Base-by-base conservation (phyloP, 2,888 invertebrate genomes). In the Pseudococcus viburni region DNA sequence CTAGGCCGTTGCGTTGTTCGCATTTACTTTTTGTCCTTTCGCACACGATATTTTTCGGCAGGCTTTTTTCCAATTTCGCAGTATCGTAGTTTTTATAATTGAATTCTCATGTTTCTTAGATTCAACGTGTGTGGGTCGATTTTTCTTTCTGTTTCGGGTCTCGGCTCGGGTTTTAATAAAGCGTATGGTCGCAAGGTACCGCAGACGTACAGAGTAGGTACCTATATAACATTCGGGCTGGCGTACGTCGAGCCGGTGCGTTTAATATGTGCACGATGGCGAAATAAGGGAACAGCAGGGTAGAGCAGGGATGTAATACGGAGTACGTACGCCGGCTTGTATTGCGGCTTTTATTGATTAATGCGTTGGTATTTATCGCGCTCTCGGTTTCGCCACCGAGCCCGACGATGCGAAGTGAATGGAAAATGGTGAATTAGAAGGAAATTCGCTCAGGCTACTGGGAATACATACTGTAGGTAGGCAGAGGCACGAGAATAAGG, bases 101-200 rank as follows among this genome's bases (percentile, higher is more conserved):
- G 80, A 80, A 80, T 80, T 80, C 80, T 80, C 80, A 80, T 80
- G 80, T 80, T 80, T 80, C 80, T 80, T 80, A 80, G 80, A 80
- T 80, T 80, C 80, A 33, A 42, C 22, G 42, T 17, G 80, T 33
- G 26, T 33, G 26, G 80, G 80, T 80, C 80, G 80, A 80, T 80
- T 80, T 80, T 80, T 80, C 80, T 80, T 73, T 59, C 19, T 19
- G 59, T 59, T 59, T 19, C 26, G 26, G 26, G 26, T 73, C 59
- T 73, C 68, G 26, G 26, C 26, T 33, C 26, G 26, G 26, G 26
- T 33, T 33, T 73, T 73, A 22, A 73, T 73, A 33, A 73, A 26
- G 68, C 33, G 26, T 17, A 51, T 17, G 26, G 26, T 33, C 26
- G 26, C 26, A 33, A 33, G 26, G 26, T 33, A 33, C 26, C 26